These are phyloP conservation scores for Xylocopa sonorina DNA, from an alignment of 1,140 invertebrate species.

Conservation along the genomic window DNA sequence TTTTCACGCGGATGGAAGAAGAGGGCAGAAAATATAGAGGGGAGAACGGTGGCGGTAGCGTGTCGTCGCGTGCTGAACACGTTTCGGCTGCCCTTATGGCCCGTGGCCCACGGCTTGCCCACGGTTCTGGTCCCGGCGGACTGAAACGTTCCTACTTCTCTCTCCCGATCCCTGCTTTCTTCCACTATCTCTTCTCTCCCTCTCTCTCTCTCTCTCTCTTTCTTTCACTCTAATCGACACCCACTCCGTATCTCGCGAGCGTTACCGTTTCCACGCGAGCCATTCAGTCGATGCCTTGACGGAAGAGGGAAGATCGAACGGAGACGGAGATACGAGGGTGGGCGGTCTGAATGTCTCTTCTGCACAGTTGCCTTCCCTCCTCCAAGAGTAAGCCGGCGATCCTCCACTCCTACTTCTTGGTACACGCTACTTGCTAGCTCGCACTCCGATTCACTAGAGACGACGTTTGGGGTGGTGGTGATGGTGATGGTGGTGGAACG, in stretches of 20 bases:
- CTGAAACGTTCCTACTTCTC: conserved; percentile 22
- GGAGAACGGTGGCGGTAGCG: conserved; percentile 64
- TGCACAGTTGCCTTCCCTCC: conserved; percentile 29
- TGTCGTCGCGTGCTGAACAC: conserved; percentile 67
- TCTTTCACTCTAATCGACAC: neutral
- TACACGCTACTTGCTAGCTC: neutral
- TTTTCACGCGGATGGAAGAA: neutral
- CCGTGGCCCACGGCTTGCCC: conserved; percentile 48
- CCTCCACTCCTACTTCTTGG: conserved; percentile 29
- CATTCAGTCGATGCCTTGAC: conserved; percentile 17
- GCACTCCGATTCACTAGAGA: neutral
- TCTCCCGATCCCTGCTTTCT: neutral
- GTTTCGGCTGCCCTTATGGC: conserved; percentile 52
- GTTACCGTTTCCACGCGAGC: conserved; percentile 33
- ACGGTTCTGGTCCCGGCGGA: conserved; percentile 42
- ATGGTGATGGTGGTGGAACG: neutral
- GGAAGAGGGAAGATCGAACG: neutral
- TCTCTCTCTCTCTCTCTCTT: neutral
- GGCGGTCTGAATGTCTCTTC: conserved; percentile 34
- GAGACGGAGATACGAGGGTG: conserved; percentile 27
- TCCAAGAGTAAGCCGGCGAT: neutral
- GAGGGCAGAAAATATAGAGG: neutral
- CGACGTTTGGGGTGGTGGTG: neutral
- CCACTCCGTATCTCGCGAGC: neutral
- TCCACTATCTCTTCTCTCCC: too few species aligned